These are phyloP conservation scores for Cantharis rustica DNA, from an alignment of 2,888 invertebrate genomes.

Conservation along the genomic window DNA sequence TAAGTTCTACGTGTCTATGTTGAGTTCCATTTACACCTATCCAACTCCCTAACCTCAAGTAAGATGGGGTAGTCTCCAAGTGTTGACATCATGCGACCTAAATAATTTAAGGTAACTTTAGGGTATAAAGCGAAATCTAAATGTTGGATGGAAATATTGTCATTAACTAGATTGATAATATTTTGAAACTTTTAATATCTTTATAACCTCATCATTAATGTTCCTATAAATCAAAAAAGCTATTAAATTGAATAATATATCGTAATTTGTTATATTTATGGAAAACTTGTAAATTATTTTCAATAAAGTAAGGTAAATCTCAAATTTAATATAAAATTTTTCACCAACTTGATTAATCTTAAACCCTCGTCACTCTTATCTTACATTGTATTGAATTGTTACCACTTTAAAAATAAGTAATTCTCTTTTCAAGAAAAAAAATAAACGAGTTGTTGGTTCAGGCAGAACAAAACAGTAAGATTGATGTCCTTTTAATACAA, in stretches of 20 bases:
- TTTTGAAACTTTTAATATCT: neutral
- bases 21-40: neutral
- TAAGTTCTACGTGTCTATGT: neutral
- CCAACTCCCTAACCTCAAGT: neutral
- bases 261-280: neutral
- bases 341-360: neutral
- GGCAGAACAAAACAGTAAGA: conserved; percentile 22
- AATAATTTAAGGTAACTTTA: neutral
- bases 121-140: neutral
- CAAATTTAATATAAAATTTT: neutral
- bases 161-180: neutral
- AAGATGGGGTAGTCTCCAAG: neutral
- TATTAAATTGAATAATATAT: neutral
- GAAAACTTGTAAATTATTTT: neutral
- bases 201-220: neutral
- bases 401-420: conserved; percentile 25
- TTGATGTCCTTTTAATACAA: conserved; percentile 23
- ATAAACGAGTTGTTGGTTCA: conserved; percentile 21
- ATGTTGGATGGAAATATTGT: neutral
- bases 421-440: conserved; percentile 9
- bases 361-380: conserved; percentile 3
- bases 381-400: conserved; percentile 10
- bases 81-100: neutral
- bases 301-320: neutral
- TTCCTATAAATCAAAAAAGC: neutral